Evolutionary conservation across 2,113 vertebrate species (phyloP).

Genomic region (Athene noctua): DNA sequence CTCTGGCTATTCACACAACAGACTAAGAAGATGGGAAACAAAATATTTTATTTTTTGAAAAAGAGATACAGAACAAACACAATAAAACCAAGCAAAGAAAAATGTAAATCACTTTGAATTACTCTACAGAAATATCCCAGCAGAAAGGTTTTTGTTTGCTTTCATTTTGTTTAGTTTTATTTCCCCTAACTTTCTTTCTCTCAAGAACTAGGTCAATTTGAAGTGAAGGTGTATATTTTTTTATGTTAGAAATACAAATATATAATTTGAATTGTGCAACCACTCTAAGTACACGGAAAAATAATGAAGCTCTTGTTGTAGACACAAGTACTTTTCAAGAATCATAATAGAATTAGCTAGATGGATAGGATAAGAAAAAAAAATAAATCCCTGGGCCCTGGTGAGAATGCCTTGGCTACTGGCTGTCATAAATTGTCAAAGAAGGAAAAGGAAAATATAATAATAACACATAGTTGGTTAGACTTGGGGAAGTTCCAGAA

Average conservation of each 20-base stretch:
- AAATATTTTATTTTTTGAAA: not conserved
- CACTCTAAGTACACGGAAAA: not conserved
- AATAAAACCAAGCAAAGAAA: not conserved
- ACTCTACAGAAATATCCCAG: not conserved
- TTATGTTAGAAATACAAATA: not conserved
- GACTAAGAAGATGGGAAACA: not conserved
- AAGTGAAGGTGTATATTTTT: not conserved
- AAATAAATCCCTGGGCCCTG: too few relatives aligned
- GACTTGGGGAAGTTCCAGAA: not conserved
- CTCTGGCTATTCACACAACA: not conserved
- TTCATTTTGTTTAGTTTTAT: not conserved
- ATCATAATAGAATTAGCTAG: not conserved
- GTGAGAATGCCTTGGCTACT: not conserved
- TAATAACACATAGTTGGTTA: not conserved
- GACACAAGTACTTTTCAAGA: not conserved
- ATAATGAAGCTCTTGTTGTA: not conserved
- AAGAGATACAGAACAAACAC: not conserved
- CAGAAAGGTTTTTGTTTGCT: not conserved
- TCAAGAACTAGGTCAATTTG: not conserved
- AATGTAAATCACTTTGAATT: not conserved
- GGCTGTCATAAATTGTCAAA: not conserved
- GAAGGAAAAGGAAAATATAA: not conserved
- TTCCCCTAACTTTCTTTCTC: not conserved
- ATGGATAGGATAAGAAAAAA: not conserved
- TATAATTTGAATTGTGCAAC: not conserved